Base-by-base conservation (phyloP, 2,113 vertebrate species). In the Aleadryas rufinucha region DNA sequence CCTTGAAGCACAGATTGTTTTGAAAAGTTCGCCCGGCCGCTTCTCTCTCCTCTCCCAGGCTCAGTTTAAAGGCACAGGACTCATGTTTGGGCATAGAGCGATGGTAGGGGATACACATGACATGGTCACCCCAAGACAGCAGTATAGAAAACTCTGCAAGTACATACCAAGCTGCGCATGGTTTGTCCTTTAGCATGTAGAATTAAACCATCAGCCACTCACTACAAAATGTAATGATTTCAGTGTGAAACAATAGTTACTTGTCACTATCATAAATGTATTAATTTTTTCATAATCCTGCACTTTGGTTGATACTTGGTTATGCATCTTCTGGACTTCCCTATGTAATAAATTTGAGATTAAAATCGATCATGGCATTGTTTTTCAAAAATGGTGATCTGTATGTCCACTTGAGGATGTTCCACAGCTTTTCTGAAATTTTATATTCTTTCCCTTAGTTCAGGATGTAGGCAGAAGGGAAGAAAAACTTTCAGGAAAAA, bases 351-450 rank as follows among this genome's bases (percentile, higher is more conserved):
- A 61, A 59, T 77, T 42, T 70, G 28, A 78, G 22, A 70, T 66
- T 74, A 57, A 94, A 84, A 45, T 8, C 0, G 1, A 52, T 15
- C 21, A 63, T 28, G 45, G 1, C 1, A 19, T 22, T 53, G 5
- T 26, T 84, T 44, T 60, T 44, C 11, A 57, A 31, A 90, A 83
- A 41, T 13, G 0, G 6, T 45, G 7, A 31, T 19, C 50, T 49
- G 1, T 16, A 6, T 27, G 16, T 41, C 23, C 21, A 27, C 31
- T 65, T 37, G 33, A 77, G 21, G 33, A 83, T 64, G 44, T 41
- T 61, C 8, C 12, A 30, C 21, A 23, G 1, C 6, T 81, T 8
- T 66, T 54, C 19, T 69, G 52, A 91, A 70, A 52, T 56, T 27
- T 66, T 59, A 2, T 70, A 13, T 71, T 45, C 2, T 91, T 78